These are phyloP conservation scores for Polymixis flavicincta DNA, from an alignment of 2,888 invertebrate species.

Conservation along the genomic window DNA sequence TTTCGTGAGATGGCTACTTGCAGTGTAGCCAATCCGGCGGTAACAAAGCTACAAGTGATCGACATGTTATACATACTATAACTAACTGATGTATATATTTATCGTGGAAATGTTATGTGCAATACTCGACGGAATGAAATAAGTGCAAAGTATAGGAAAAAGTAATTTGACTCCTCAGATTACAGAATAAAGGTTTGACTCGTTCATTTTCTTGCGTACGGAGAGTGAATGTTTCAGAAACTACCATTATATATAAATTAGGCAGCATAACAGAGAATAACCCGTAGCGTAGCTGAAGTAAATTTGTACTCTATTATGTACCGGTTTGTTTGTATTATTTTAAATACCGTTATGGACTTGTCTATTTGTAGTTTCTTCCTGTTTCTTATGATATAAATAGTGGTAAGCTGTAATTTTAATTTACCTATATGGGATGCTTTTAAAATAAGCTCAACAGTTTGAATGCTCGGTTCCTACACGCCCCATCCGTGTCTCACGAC, in stretches of 20 bases:
- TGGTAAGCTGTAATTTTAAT: slow-evolving; percentile 73
- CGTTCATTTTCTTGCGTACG: slow-evolving; percentile 72
- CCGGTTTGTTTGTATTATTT: slow-evolving; percentile 74
- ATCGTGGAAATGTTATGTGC: slow-evolving; percentile 81
- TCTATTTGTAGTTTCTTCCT: slow-evolving; percentile 84
- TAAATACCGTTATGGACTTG: slow-evolving; percentile 72
- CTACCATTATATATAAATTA: slow-evolving; percentile 66
- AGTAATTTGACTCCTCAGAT: too few species aligned
- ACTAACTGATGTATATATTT: slow-evolving; percentile 79
- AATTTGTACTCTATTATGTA: slow-evolving; percentile 70
- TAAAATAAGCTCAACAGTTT: slow-evolving; percentile 72
- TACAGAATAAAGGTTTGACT: too few species aligned
- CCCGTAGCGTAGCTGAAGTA: slow-evolving; percentile 70
- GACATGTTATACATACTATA: slow-evolving; percentile 68
- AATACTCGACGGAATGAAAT: slow-evolving; percentile 78
- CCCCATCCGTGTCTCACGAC: slow-evolving; percentile 56
- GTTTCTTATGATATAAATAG: slow-evolving; percentile 80
- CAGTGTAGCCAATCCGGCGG: slow-evolving; percentile 55
- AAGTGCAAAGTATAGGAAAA: slow-evolving; percentile 75
- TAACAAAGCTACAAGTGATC: slow-evolving; percentile 63
- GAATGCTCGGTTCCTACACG: slow-evolving; percentile 63
- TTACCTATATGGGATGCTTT: slow-evolving; percentile 68
- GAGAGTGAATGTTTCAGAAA: slow-evolving; percentile 74
- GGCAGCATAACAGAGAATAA: slow-evolving; percentile 73
- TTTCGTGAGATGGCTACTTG: slow-evolving; percentile 49